Conservation (phyloP, 2,797 vertebrate species). For the Ispidina picta region DNA sequence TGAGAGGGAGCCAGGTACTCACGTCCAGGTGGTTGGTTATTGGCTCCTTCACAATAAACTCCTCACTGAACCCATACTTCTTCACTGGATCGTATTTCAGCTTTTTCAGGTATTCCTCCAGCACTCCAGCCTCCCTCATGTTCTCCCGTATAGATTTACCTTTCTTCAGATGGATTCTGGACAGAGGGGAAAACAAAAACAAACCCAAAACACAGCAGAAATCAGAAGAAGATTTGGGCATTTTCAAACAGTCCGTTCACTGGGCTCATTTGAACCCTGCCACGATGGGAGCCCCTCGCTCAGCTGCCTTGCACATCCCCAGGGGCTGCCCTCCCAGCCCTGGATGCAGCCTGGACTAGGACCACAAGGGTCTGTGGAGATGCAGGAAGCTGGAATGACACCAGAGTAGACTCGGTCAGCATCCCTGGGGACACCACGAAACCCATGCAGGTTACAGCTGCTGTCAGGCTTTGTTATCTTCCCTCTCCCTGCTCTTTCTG, state of each 20-base stretch:
- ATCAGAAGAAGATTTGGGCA: not conserved
- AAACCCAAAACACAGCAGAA: not conserved
- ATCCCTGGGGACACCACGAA: accelerated
- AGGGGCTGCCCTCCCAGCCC: not conserved
- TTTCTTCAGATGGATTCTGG: slow-evolving; percentile 79
- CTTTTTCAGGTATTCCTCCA: slow-evolving; percentile 43
- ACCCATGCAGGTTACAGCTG: too few relatives aligned
- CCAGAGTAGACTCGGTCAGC: not conserved
- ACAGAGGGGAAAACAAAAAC: not conserved
- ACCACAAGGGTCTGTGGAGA: accelerated
- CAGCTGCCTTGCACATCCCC: accelerated
- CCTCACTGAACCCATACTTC: slow-evolving; percentile 59
- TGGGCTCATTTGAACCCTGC: not conserved
- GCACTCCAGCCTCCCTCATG: slow-evolving; percentile 75
- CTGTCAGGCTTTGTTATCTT: too few relatives aligned
- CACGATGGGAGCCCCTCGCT: accelerated
- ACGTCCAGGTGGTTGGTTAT: slow-evolving; percentile 82
- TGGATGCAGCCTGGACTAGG: not conserved
- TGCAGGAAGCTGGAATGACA: not conserved
- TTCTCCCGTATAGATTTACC: slow-evolving; percentile 75
- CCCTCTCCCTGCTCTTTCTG: too few relatives aligned
- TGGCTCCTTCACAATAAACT: slow-evolving; percentile 64
- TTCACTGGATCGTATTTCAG: slow-evolving; percentile 65
- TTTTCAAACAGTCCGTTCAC: accelerated
- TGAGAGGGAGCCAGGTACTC: not conserved